Evolutionary conservation across 2,888 invertebrate species (phyloP).

Genomic region (Marasmarcha lunaedactyla): DNA sequence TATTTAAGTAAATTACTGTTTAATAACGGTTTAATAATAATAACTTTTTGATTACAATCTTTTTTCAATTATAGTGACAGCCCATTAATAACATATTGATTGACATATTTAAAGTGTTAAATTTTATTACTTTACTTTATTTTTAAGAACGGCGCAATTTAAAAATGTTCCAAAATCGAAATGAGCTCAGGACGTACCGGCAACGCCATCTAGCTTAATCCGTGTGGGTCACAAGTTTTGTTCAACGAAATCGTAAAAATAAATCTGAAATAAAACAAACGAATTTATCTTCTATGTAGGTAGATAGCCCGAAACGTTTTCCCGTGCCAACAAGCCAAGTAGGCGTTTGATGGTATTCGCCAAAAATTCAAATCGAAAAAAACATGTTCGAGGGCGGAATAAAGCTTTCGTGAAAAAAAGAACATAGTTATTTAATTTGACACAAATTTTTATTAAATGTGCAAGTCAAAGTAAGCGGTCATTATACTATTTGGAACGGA

Average conservation of each 20-base stretch:
- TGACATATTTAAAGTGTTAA: too few species aligned
- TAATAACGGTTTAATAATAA: too few species aligned
- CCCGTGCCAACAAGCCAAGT: conserved; percentile 35
- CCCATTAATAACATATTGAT: too few species aligned
- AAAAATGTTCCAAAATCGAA: too few species aligned
- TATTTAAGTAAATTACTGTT: too few species aligned
- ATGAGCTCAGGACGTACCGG: too few species aligned
- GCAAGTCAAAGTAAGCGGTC: background rate
- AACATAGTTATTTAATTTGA: too few species aligned
- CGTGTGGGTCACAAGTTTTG: conserved; percentile 41
- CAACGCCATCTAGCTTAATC: conserved; percentile 6
- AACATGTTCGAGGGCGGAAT: conserved; percentile 10
- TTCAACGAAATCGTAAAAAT: conserved; percentile 30
- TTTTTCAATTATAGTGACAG: too few species aligned
- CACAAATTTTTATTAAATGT: conserved; percentile 2
- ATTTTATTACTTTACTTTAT: too few species aligned
- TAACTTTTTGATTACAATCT: too few species aligned
- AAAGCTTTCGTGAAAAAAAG: background rate
- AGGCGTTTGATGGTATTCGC: conserved; percentile 41
- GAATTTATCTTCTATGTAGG: background rate
- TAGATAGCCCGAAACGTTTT: conserved; percentile 22
- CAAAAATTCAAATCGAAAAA: conserved; percentile 36
- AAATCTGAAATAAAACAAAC: conserved; percentile 13
- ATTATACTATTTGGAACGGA: too few species aligned
- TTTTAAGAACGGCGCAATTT: too few species aligned